Evolutionary conservation across 2,797 vertebrate species (phyloP).

Genomic region (Pygocentrus nattereri): DNA sequence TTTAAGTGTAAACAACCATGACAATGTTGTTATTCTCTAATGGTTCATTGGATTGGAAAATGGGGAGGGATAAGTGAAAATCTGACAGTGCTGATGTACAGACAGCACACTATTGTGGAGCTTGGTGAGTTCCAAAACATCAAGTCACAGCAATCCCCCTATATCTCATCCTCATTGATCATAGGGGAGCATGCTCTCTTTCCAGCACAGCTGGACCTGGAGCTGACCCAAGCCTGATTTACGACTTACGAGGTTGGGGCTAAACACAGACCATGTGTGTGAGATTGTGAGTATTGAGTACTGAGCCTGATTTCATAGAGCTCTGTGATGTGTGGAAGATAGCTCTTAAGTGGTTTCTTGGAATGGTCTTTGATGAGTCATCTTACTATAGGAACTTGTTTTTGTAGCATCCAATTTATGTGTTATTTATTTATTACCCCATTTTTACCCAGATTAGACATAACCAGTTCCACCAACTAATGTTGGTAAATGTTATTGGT

Average conservation of each 20-base stretch:
- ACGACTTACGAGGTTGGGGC: slow-evolving; percentile 51
- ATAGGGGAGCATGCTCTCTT: slow-evolving; percentile 41
- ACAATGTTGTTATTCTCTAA: neutral
- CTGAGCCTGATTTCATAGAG: neutral
- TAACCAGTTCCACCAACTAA: too few species aligned
- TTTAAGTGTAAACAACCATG: neutral
- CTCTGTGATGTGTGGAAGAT: neutral
- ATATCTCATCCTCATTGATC: slow-evolving; percentile 30
- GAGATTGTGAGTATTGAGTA: slow-evolving; percentile 36
- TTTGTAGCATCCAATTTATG: neutral
- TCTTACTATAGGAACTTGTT: neutral
- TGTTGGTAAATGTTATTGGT: too few species aligned
- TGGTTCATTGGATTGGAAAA: neutral
- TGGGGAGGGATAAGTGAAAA: neutral
- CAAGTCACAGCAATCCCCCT: slow-evolving; percentile 26
- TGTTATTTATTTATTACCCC: neutral
- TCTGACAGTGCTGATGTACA: neutral
- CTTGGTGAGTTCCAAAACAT: neutral
- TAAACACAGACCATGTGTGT: slow-evolving; percentile 71
- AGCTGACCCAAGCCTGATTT: slow-evolving; percentile 61
- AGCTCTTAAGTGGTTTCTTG: neutral
- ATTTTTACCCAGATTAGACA: too few species aligned
- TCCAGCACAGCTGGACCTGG: slow-evolving; percentile 45
- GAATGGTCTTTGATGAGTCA: neutral
- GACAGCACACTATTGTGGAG: neutral